phyloP scores from a whole-genome alignment of 2,888 invertebrate genomes.

The Drosophila nr. medialis region DNA sequence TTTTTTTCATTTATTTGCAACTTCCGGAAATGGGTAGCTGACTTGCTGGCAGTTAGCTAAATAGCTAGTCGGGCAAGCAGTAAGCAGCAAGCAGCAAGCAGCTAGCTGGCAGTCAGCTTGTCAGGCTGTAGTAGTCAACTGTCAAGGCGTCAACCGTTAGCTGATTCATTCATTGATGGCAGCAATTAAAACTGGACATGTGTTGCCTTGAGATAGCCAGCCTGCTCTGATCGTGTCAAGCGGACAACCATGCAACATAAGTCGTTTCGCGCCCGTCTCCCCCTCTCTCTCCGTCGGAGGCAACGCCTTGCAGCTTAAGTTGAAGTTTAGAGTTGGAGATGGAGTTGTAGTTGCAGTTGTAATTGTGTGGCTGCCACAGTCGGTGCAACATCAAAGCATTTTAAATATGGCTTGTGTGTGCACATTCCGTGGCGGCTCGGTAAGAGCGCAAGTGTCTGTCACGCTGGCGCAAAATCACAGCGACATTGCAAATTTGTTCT shows the following conservation, averaged over 20 bases:
- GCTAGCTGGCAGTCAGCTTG: conserved; percentile 32
- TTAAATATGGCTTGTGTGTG: conserved; percentile 69
- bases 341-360: conserved; percentile 8
- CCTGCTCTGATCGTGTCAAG: conserved; percentile 73
- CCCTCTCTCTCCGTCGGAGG: conserved; percentile 13
- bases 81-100: not conserved
- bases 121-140: conserved; percentile 34
- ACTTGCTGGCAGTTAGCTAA: conserved; percentile 52
- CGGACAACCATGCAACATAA: conserved; percentile 67
- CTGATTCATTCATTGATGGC: conserved; percentile 67
- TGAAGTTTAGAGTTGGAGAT: not conserved
- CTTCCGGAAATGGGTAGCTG: conserved; percentile 76
- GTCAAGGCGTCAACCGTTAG: conserved; percentile 55
- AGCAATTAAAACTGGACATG: conserved; percentile 72
- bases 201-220: conserved; percentile 28
- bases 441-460: conserved; percentile 58
- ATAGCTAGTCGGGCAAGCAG: conserved; percentile 14
- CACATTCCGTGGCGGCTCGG: conserved; percentile 33
- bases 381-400: conserved; percentile 72
- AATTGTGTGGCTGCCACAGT: conserved; percentile 15
- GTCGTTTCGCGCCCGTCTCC: conserved; percentile 59
- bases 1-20: conserved; percentile 2
- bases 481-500: conserved; percentile 75
- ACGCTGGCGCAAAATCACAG: conserved; percentile 62
- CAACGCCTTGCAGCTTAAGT: conserved; percentile 53